Base-by-base conservation (phyloP, 2,888 invertebrate species). In the Nephrocerus scutellatus region DNA sequence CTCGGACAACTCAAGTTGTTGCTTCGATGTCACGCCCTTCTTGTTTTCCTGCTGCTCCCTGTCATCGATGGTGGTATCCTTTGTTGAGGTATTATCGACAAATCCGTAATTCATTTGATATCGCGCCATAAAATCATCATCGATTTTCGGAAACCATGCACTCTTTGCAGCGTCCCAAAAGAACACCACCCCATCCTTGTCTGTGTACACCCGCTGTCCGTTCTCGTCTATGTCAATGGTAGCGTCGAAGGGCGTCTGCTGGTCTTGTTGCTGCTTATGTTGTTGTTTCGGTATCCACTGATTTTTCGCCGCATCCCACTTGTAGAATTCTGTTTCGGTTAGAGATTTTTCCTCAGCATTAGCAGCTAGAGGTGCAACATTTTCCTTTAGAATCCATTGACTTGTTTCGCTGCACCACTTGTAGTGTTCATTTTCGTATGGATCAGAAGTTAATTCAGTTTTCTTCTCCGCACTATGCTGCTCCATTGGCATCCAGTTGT, bases 21-120 rank as follows among this genome's bases (percentile, higher is more conserved):
- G 51, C 23, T 44, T 54, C 8, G 59, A 60, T 4, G 37, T 42
- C 19, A 56, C 55, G 4, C 51, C 51, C 21, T 47, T 45, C 16
- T 56, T 53, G 3, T 49, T 53, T 19, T 53, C 48, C 8, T 47
- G 50, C 36, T 55, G 52, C 36, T 59, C 55, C 10, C 44, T 49
- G 39, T 57, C 54, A 0, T 49, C 45, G 16, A 48, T 51, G 28
- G 55, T 41, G 2, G 60, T 4, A 38, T 60, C 56, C 20, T 58
- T 59, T 19, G 33, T 30, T 12, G 60, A 31, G 36, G 70, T 72
- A 51, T 79, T 78, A 54, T 85, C 81, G 30, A 79, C 73, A 63
- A 89, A 88, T 5, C 90, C 90, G 70, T 97, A 97, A 57, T 76
- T 90, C 80, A 96, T 84, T 70, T 97, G 95, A 72, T 98, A 98